Evolutionary conservation across 2,888 invertebrate genomes (phyloP).

Genomic region (Octodonta nipae): DNA sequence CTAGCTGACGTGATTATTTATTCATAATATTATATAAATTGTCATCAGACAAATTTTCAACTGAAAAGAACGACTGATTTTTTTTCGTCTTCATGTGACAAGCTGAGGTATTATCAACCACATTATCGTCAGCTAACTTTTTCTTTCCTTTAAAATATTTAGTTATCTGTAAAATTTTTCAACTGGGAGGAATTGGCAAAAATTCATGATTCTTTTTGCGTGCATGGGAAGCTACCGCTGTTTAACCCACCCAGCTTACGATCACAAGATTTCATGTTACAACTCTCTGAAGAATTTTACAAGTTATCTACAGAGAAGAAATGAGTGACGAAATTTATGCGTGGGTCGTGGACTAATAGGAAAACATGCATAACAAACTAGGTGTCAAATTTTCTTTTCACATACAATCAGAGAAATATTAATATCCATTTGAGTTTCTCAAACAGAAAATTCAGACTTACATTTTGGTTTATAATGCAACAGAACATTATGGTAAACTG

Average conservation of each 20-base stretch:
- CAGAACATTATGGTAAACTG: too few relatives aligned
- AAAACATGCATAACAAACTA: too few relatives aligned
- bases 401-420: too few relatives aligned
- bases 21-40: conserved; percentile 3
- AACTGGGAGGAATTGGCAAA: too few relatives aligned
- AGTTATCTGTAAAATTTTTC: too few relatives aligned
- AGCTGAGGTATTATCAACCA: conserved; percentile 4
- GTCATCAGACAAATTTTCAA: conserved; percentile 3
- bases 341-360: conserved; percentile 4
- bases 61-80: neutral
- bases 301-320: neutral
- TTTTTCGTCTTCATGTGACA: conserved; percentile 2
- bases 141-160: neutral
- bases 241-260: conserved; percentile 7
- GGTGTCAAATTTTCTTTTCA: too few relatives aligned
- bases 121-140: conserved; percentile 2
- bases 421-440: too few relatives aligned
- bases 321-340: conserved; percentile 1
- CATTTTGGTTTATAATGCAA: too few relatives aligned
- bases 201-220: too few relatives aligned
- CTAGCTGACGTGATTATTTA: conserved; percentile 3
- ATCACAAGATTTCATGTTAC: conserved; percentile 1
- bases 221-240: conserved; percentile 5
- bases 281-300: conserved; percentile 3
- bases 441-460: too few relatives aligned